A percentile compares a stretch with the other conserved stretches of the same genome.
Conservation (phyloP, 2,888 invertebrate species). For the Ischnura elegans region DNA sequence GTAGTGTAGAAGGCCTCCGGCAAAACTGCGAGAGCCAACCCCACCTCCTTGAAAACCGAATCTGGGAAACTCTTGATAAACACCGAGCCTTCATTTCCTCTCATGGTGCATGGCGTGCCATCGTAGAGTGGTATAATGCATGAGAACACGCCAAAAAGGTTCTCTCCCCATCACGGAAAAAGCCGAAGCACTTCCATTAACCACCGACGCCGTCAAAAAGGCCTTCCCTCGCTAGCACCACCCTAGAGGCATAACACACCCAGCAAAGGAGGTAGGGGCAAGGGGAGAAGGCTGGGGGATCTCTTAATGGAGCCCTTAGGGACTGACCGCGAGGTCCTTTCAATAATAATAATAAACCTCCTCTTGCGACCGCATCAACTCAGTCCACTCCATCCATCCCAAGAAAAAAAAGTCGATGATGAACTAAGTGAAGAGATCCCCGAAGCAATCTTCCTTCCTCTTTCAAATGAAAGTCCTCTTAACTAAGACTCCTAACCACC, state of each 20-base stretch:
- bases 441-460: too few relatives aligned
- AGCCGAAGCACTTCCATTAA: not conserved
- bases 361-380: not conserved
- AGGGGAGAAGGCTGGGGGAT: not conserved
- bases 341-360: not conserved
- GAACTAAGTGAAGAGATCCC: not conserved
- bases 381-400: not conserved
- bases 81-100: too few relatives aligned
- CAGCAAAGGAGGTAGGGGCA: not conserved
- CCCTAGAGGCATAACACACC: not conserved
- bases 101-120: not conserved
- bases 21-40: too few relatives aligned
- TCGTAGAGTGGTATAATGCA: not conserved
- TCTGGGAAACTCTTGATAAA: too few relatives aligned
- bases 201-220: not conserved
- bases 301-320: conserved; percentile 6
- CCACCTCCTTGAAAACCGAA: too few relatives aligned
- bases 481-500: not conserved
- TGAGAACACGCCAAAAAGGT: not conserved
- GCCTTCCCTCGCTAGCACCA: not conserved
- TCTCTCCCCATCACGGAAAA: not conserved
- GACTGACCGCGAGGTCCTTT: not conserved
- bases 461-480: too few relatives aligned
- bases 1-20: too few relatives aligned
- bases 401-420: not conserved